A percentile compares a stretch with the other conserved stretches of the same genome.
phyloP scores from a whole-genome alignment of 2,113 vertebrate genomes.

The Stigmatopora nigra region DNA sequence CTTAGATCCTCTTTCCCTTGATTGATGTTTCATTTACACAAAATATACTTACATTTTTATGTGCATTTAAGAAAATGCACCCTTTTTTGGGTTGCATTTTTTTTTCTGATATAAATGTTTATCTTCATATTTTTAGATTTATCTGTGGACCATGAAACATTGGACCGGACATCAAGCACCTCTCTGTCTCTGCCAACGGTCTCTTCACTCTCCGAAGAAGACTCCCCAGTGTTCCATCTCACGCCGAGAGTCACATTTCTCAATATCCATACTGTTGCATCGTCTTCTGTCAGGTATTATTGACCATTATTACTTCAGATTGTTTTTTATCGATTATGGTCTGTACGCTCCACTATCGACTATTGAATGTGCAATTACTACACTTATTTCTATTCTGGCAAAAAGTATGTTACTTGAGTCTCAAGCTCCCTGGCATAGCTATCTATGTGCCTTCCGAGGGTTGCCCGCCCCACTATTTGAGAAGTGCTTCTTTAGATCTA shows the following conservation, averaged over 20 bases:
- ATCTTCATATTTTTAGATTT: conserved; percentile 33
- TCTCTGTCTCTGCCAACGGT: conserved; percentile 39
- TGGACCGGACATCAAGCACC: conserved; percentile 29
- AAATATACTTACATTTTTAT: background rate
- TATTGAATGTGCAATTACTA: too few species aligned
- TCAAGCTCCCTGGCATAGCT: too few species aligned
- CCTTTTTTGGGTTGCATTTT: background rate
- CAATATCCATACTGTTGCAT: conserved; percentile 79
- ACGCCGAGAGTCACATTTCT: conserved; percentile 72
- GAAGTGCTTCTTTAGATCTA: too few species aligned
- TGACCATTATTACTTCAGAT: background rate
- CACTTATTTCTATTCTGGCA: too few species aligned
- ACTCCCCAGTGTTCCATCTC: conserved; percentile 63
- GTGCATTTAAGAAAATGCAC: background rate
- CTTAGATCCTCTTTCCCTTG: background rate
- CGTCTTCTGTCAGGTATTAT: conserved; percentile 68
- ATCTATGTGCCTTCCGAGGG: too few species aligned
- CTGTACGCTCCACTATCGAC: too few species aligned
- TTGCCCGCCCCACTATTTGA: too few species aligned
- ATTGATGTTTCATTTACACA: background rate
- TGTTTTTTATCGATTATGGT: too few species aligned
- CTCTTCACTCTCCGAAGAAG: conserved; percentile 47
- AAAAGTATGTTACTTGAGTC: too few species aligned
- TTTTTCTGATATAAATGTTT: background rate
- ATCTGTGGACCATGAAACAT: conserved; percentile 8